A percentile compares a stretch with the other conserved stretches of the same genome.
Evolutionary conservation across 2,797 vertebrate species (phyloP).

Genomic region (Lindbergichthys nudifrons): DNA sequence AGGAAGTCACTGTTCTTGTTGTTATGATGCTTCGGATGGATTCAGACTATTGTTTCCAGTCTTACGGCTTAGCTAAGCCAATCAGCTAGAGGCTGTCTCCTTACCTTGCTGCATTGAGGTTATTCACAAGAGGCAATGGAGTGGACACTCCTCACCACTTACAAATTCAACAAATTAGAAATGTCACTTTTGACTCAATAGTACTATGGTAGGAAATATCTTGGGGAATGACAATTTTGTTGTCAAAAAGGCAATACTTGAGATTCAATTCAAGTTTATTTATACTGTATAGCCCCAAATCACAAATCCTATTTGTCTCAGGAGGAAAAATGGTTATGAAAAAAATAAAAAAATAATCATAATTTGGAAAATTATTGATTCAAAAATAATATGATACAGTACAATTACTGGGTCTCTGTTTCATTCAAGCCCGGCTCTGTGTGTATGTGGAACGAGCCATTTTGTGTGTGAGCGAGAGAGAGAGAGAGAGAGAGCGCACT

Average conservation of each 20-base stretch:
- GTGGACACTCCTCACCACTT: neutral
- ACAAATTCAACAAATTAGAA: neutral
- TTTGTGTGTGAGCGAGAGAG: too few relatives aligned
- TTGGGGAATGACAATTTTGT: neutral
- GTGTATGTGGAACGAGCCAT: too few relatives aligned
- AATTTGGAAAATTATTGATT: too few relatives aligned
- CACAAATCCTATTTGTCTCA: too few relatives aligned
- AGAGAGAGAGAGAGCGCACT: too few relatives aligned
- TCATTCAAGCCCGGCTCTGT: too few relatives aligned
- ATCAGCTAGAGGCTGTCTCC: neutral
- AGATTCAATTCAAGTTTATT: too few relatives aligned
- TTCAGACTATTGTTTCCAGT: neutral
- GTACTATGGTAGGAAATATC: neutral
- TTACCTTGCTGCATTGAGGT: neutral
- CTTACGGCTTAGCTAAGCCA: neutral
- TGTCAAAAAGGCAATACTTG: slow-evolving; percentile 31
- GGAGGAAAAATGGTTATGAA: too few relatives aligned
- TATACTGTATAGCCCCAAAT: too few relatives aligned
- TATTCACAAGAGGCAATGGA: neutral
- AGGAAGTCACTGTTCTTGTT: neutral
- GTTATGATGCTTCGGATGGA: neutral
- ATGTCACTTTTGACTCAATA: neutral
- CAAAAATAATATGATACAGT: too few relatives aligned
- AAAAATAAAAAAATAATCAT: too few relatives aligned
- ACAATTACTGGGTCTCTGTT: too few relatives aligned